These are phyloP conservation scores for Amitus sp. DNA, from an alignment of 2,888 invertebrate species.

Conservation along the genomic window DNA sequence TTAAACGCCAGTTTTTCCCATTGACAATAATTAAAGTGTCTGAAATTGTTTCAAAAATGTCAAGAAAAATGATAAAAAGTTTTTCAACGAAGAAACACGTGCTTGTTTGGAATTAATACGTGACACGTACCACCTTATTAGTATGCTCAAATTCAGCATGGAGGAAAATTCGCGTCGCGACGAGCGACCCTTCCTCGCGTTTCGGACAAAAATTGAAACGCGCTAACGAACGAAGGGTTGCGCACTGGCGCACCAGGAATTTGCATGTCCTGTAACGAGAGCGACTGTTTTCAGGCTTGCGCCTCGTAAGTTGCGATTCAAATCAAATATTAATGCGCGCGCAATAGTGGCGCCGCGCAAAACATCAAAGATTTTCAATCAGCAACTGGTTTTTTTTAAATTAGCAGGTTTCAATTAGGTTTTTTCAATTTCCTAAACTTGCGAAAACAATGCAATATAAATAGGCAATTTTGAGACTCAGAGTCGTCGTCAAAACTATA, in stretches of 20 bases:
- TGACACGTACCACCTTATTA: conserved; percentile 32
- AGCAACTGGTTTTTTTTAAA: too few relatives aligned
- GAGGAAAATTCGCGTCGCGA: conserved; percentile 23
- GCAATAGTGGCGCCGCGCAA: conserved; percentile 12
- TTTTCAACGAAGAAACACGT: not conserved
- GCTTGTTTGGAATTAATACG: not conserved
- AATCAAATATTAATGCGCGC: conserved; percentile 37
- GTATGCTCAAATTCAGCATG: conserved; percentile 28
- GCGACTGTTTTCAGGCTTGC: conserved; percentile 15
- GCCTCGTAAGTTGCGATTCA: conserved; percentile 30
- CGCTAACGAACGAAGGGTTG: conserved; percentile 27
- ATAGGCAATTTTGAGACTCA: too few relatives aligned
- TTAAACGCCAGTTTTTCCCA: not conserved
- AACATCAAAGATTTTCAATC: too few relatives aligned
- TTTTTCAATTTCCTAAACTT: too few relatives aligned
- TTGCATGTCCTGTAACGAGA: conserved; percentile 24
- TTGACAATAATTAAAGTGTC: not conserved
- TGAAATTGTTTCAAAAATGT: not conserved
- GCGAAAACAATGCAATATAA: too few relatives aligned
- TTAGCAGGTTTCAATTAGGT: too few relatives aligned
- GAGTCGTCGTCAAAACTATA: too few relatives aligned
- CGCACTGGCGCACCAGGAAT: conserved; percentile 31
- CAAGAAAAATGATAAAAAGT: not conserved
- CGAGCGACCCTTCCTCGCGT: conserved; percentile 12
- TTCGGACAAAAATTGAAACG: conserved; percentile 23